Base-by-base conservation (phyloP, 2,797 vertebrate genomes). In the Myotis daubentonii region DNA sequence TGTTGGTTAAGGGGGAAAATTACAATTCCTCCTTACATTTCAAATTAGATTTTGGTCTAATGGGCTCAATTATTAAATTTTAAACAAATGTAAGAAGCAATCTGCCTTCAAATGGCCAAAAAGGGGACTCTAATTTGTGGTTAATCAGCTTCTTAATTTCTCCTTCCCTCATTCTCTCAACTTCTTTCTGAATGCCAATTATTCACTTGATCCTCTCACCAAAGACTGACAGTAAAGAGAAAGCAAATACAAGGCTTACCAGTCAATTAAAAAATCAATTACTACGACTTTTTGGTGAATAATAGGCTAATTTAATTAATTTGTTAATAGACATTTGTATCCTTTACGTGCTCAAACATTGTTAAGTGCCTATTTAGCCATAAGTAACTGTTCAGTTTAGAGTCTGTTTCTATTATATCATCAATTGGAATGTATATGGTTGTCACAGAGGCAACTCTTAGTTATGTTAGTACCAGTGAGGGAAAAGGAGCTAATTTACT, bases 41-140 rank as follows among this genome's bases (percentile, higher is more conserved):
- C 44, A 94, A 89, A 89, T 93, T 78, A 92, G n/a, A 95, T 87
- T 89, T 94, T 95, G 60, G 78, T 53, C 92, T 94, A 90, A 47
- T 51, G 23, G 7, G 57, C 51, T 53, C 25, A 25, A 57, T 95
- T 96, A 82, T 89, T 84, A 87, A 97, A 88, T 97, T 96, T 30
- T 44, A 76, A 95, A 33, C 95, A 83, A 95, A 78, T 33, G 44
- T 89, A 28, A 86, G 81, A 79, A 36, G 6, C 17, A 33, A 11
- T 36, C 13, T 19, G 57, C 19, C 23, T 88, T 86, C n/a, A 81
- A 86, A 66, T 44, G 55, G 20, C 3, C 17, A 22, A 49, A 71
- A 15, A 80, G 23, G 4, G 70, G 15, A 84, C 60, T 87, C 44
- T 30, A 71, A 30, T 68, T 72, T 51, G 12, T 60, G n/a, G 53